Evolutionary conservation across 2,888 invertebrate genomes (phyloP), one percentile per base, ranked within the genome.

Genomic region (Polydrusus pterygomalis): DNA sequence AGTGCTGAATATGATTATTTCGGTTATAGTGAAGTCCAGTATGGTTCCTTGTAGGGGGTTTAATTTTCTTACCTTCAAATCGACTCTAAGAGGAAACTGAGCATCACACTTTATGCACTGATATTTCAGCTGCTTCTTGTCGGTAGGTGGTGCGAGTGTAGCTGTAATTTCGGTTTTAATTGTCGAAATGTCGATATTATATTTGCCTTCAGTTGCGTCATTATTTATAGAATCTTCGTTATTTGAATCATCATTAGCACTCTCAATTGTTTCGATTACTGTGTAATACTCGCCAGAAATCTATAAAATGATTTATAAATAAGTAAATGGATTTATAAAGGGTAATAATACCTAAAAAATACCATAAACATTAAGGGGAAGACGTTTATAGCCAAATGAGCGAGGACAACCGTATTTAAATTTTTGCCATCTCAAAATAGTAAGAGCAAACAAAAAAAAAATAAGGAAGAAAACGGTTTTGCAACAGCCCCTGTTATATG

Each of bases 71-170:
- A 87, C 87, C 82, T 88, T 88, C 54, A 87, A 81, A 80, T 88
- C 88, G 2, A 88, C 87, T 83, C 86, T 87, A 20, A 88, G 78
- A 18, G 81, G 75, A 80, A 88, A 88, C 8, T 86, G 82, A 70
- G 83, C 84, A 30, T 85, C 83, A 80, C 88, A 88, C 81, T 87
- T 87, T 30, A 82, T 56, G 75, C 88, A 88, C 13, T 84, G 82
- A 82, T 87, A 87, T 82, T 87, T 87, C 10, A 58, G 7, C 25
- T 69, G 58, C 65, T 78, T 79, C 30, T 77, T 62, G 15, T 69
- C 30, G 11, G 6, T 60, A 1, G 54, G 0, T 30, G 30, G n/a
- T 17, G n/a, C n/a, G n/a, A 13, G 40, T 25, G 34, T 6, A 64
- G 20, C 13, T 25, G 51, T n/a, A 60, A 6, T 38, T 17, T 10